Percentiles rank a stretch among this genome's conserved stretches.
phyloP scores from a whole-genome alignment of 2,113 vertebrate genomes.

The Hiodon alosoides region DNA sequence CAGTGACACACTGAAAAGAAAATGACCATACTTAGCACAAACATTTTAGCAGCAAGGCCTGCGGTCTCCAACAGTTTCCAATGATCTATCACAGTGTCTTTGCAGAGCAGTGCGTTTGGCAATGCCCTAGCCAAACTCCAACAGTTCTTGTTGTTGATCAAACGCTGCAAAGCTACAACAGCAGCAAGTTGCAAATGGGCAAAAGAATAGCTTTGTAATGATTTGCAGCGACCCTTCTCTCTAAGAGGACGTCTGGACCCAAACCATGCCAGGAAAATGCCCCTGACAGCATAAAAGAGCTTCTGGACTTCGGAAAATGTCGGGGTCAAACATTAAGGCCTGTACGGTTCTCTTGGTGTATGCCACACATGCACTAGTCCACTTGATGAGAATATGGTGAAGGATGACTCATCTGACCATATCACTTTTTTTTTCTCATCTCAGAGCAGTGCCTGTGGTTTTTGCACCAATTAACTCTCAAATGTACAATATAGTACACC shows the following conservation, averaged over 20 bases:
- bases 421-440: neutral
- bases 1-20: constrained; percentile 17
- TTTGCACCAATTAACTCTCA: neutral
- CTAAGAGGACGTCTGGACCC: neutral
- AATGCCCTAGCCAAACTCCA: constrained; percentile 16
- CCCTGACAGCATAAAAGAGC: neutral
- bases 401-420: neutral
- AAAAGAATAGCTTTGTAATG: too few species aligned
- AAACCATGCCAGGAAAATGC: neutral
- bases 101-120: constrained; percentile 26
- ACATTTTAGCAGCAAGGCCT: constrained; percentile 19
- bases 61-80: constrained; percentile 32
- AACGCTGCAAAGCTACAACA: too few species aligned
- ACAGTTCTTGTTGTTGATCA: too few species aligned
- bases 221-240: neutral
- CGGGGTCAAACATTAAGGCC: neutral
- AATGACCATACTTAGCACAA: constrained; percentile 23
- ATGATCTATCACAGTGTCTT: constrained; percentile 20
- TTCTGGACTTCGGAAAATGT: neutral
- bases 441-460: neutral
- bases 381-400: constrained; percentile 3
- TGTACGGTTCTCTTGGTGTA: neutral
- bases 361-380: neutral
- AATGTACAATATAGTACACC: too few species aligned
- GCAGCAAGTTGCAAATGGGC: too few species aligned